Conservation (phyloP, 2,113 vertebrate genomes). For the Solea solea region DNA sequence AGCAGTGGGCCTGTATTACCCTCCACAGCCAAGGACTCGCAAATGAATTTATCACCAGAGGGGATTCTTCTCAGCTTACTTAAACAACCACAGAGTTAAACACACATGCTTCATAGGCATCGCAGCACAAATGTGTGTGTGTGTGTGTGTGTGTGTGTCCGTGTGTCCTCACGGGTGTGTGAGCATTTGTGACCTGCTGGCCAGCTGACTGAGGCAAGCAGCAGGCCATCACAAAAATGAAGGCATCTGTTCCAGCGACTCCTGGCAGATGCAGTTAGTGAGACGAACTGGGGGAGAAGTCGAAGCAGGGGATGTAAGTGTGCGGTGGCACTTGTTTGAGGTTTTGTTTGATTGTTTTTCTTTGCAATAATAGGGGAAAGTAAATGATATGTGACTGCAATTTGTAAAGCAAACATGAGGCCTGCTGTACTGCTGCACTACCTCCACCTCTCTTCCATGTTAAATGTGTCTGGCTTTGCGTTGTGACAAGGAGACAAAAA, state of each 20-base stretch:
- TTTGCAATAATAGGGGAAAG: conserved; percentile 68
- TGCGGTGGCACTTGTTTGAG: conserved; percentile 47
- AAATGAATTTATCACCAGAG: conserved; percentile 81
- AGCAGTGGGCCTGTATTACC: conserved; percentile 37
- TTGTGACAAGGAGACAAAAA: conserved; percentile 32
- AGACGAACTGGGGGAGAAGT: conserved; percentile 59
- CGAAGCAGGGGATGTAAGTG: conserved; percentile 41
- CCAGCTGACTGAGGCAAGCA: conserved; percentile 64
- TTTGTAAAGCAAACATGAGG: conserved; percentile 72
- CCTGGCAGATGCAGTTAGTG: conserved; percentile 59
- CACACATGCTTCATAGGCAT: conserved; percentile 69
- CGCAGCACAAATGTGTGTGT: conserved; percentile 21
- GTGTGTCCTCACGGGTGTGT: conserved; percentile 48
- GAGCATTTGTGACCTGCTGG: conserved; percentile 68
- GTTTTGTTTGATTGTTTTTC: conserved; percentile 66
- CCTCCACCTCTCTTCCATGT: conserved; percentile 50
- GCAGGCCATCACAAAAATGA: conserved; percentile 68
- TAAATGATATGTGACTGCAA: conserved; percentile 75
- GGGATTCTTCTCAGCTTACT: conserved; percentile 79
- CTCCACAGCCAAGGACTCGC: conserved; percentile 53
- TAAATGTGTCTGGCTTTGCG: conserved; percentile 41
- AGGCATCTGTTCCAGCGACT: conserved; percentile 69
- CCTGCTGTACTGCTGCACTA: conserved; percentile 49
- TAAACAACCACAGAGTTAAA: conserved; percentile 79
- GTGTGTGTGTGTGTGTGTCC: conserved; percentile 23